Evolutionary conservation across 2,113 vertebrate genomes (phyloP).

Genomic region (Emydocephalus ijimae): DNA sequence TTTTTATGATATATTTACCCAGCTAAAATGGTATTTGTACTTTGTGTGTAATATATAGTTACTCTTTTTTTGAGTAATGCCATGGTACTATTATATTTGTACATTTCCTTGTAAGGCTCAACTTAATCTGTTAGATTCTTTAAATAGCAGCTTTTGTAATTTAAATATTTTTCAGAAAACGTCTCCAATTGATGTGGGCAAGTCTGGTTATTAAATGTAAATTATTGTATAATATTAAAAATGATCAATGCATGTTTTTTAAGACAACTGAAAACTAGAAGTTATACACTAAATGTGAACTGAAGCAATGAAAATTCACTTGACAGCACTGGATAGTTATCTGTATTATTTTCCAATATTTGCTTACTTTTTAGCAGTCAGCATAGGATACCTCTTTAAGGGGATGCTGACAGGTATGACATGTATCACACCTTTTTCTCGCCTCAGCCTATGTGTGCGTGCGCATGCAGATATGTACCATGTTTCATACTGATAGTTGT

Average conservation of each 20-base stretch:
- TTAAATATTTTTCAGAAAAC: constrained; percentile 9
- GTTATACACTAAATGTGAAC: constrained; percentile 54
- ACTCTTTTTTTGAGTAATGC: constrained; percentile 4
- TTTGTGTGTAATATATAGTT: constrained; percentile 34
- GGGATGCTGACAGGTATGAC: neutral
- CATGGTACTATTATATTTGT: neutral
- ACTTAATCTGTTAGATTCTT: constrained; percentile 22
- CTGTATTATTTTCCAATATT: constrained; percentile 5
- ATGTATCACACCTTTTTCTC: neutral
- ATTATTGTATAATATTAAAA: constrained; percentile 54
- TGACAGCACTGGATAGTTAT: neutral
- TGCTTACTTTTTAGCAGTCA: neutral
- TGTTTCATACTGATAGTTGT: neutral
- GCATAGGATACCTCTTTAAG: neutral
- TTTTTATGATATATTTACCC: constrained; percentile 8
- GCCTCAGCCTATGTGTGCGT: too few relatives aligned
- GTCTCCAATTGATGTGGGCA: constrained; percentile 20
- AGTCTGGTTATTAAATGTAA: constrained; percentile 58
- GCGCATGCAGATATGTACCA: rapidly evolving
- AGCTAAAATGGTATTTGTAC: neutral
- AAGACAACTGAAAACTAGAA: constrained; percentile 27
- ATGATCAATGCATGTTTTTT: constrained; percentile 34
- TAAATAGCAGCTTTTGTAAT: constrained; percentile 32
- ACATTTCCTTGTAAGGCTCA: neutral
- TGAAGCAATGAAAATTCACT: constrained; percentile 21